phyloP scores from a whole-genome alignment of 2,888 invertebrate species.

The Rhabditoides inermis region DNA sequence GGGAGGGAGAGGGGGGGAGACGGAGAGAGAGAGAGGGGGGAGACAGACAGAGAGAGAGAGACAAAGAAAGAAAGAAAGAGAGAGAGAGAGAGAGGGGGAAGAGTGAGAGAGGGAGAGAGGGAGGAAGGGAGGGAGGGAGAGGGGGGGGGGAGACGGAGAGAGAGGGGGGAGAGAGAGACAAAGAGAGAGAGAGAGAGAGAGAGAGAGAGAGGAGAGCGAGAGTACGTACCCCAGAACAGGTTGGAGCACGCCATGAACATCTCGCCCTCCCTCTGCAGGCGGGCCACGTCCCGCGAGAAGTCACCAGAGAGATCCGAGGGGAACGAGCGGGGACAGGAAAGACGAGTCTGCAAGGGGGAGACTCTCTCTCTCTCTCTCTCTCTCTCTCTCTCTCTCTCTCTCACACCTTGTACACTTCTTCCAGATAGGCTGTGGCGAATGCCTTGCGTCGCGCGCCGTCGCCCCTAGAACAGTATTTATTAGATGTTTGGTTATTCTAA shows the following conservation, averaged over 20 bases:
- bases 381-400: not conserved
- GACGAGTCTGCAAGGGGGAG: not conserved
- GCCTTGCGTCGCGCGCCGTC: conserved; percentile 18
- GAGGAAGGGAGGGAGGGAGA: not conserved
- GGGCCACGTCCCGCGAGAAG: too few relatives aligned
- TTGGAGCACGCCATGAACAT: too few relatives aligned
- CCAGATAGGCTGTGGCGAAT: conserved; percentile 26
- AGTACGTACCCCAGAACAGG: too few relatives aligned
- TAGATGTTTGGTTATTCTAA: too few relatives aligned
- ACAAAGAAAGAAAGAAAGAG: not conserved
- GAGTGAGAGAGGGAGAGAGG: not conserved
- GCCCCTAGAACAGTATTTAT: too few relatives aligned
- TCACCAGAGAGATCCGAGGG: not conserved
- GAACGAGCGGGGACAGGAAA: not conserved
- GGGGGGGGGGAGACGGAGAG: not conserved
- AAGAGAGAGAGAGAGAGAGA: too few relatives aligned
- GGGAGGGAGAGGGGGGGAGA: not conserved
- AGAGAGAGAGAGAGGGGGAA: conserved; percentile 2
- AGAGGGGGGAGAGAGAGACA: not conserved
- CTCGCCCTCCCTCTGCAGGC: too few relatives aligned
- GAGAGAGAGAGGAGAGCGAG: too few relatives aligned
- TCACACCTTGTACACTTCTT: conserved; percentile 27
- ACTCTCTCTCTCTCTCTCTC: conserved; percentile 1
- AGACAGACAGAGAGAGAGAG: conserved; percentile 3
- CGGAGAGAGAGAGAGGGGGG: not conserved